phyloP scores from a whole-genome alignment of 2,888 invertebrate genomes.

The Agonum fuliginosum region DNA sequence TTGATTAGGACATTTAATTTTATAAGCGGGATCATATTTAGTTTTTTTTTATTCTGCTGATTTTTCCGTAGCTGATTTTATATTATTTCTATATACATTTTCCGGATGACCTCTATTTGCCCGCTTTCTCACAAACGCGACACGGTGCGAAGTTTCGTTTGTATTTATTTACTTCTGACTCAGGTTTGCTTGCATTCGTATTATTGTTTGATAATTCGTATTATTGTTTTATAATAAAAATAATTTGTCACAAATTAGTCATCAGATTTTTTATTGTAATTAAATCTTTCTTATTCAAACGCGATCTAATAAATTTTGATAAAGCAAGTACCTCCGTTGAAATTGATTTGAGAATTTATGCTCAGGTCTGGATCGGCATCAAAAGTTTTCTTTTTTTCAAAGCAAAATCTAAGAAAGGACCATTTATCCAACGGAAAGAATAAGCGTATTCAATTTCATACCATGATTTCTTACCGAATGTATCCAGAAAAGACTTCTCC shows the following conservation, averaged over 20 bases:
- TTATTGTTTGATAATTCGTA: too few species aligned
- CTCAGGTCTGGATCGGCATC: constrained; percentile 61
- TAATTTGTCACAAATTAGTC: constrained; percentile 53
- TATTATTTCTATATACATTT: constrained; percentile 48
- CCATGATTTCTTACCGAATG: constrained; percentile 62
- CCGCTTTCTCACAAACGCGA: constrained; percentile 14
- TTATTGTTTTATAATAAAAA: constrained; percentile 30
- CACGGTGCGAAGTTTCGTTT: constrained; percentile 49
- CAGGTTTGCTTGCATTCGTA: too few species aligned
- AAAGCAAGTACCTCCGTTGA: constrained; percentile 61
- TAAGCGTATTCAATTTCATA: constrained; percentile 62
- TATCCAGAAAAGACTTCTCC: constrained; percentile 63
- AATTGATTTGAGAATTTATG: constrained; percentile 62
- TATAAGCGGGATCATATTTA: constrained; percentile 54
- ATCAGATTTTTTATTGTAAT: constrained; percentile 59
- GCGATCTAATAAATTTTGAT: constrained; percentile 60
- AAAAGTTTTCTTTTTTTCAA: constrained; percentile 63
- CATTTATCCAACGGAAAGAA: constrained; percentile 62
- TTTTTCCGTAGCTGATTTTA: constrained; percentile 34
- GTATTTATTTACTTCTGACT: constrained; percentile 52
- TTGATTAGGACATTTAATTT: constrained; percentile 29
- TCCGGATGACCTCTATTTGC: constrained; percentile 52
- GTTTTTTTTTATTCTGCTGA: constrained; percentile 60
- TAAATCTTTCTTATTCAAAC: constrained; percentile 54
- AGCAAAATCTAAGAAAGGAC: constrained; percentile 63